Evolutionary conservation across 2,888 invertebrate species (phyloP).

Genomic region (Luffia ferchaultella): DNA sequence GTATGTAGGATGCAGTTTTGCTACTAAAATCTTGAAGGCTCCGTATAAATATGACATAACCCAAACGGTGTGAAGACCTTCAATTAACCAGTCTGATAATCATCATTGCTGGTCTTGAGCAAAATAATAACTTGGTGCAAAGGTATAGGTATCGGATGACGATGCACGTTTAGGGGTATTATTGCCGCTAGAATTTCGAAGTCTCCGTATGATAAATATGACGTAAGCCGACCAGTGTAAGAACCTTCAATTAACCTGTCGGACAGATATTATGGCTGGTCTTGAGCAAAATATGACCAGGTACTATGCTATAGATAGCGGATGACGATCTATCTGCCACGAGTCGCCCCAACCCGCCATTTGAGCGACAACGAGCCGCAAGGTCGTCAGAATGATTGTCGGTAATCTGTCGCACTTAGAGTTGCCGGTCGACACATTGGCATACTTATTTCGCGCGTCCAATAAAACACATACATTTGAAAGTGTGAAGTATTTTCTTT

Average conservation of each 20-base stretch:
- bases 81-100: no score
- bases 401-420: slow-evolving; percentile 44
- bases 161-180: no score
- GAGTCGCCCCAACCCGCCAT: slow-evolving; percentile 44
- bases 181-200: background rate
- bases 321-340: slow-evolving; percentile 42
- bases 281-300: background rate
- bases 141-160: no score
- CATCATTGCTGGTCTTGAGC: no score
- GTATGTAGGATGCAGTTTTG: no score
- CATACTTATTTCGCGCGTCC: slow-evolving; percentile 35
- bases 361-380: slow-evolving; percentile 56
- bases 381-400: slow-evolving; percentile 58
- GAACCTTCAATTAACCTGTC: background rate
- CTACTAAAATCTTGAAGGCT: no score
- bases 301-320: slow-evolving; percentile 33
- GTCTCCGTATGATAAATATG: background rate
- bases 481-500: no score
- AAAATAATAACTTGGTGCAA: no score
- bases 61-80: no score
- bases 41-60: no score
- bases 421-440: slow-evolving; percentile 37
- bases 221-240: background rate
- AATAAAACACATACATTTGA: background rate
- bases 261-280: background rate